A percentile compares a stretch with the other conserved stretches of the same genome.
These are phyloP conservation scores for Dipodomys stephensi DNA, from an alignment of 2,113 vertebrate genomes.

Conservation along the genomic window DNA sequence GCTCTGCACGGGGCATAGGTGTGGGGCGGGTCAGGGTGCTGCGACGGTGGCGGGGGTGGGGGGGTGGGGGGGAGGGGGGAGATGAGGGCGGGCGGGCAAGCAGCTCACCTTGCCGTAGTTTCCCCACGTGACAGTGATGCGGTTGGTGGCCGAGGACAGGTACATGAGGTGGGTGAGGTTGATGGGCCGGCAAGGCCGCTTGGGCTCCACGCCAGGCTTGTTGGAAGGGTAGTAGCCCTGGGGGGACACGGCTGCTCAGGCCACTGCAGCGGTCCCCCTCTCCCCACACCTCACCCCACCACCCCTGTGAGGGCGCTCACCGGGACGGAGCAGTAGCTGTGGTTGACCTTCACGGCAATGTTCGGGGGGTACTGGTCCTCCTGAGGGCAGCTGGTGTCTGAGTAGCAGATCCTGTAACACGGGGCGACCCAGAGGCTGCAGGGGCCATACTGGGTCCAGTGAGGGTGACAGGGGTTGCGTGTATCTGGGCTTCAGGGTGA, in stretches of 20 bases:
- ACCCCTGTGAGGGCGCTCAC: constrained; percentile 85
- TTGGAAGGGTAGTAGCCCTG: constrained; percentile 99
- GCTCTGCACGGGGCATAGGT: constrained; percentile 85
- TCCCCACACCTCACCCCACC: fast-evolving
- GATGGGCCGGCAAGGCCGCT: constrained; percentile 97
- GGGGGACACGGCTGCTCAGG: neutral
- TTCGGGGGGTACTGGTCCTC: constrained; percentile 99
- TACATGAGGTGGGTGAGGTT: constrained; percentile 99
- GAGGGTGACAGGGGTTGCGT: too few species aligned
- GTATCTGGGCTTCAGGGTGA: too few species aligned
- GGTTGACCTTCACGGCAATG: constrained; percentile 98
- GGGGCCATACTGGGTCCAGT: neutral
- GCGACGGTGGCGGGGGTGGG: fast-evolving
- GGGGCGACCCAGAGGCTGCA: neutral
- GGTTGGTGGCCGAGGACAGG: constrained; percentile 95
- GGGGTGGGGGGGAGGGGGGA: neutral
- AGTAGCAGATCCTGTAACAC: constrained; percentile 95
- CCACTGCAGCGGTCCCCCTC: too few species aligned
- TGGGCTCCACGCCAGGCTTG: constrained; percentile 98
- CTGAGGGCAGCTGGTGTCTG: constrained; percentile 95
- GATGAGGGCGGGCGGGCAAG: fast-evolving
- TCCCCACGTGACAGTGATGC: constrained; percentile 97
- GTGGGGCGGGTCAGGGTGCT: fast-evolving
- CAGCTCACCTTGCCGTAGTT: constrained; percentile 96
- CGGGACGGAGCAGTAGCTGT: constrained; percentile 98